Percentiles rank a stretch among this genome's conserved stretches.
Evolutionary conservation across 2,113 vertebrate genomes (phyloP).

Genomic region (Nibea coibor): DNA sequence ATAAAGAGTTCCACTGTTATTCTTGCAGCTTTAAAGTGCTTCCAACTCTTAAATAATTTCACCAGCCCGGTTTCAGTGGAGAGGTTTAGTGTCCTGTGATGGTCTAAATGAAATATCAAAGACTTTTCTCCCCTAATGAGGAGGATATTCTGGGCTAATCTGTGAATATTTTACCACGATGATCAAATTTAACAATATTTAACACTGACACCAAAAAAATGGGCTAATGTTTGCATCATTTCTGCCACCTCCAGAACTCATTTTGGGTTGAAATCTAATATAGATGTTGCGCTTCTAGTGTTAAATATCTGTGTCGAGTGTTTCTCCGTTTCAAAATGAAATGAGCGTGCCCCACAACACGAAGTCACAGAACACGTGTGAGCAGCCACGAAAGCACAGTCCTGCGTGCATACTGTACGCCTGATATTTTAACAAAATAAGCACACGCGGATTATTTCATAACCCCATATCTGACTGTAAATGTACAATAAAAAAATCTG

Average conservation of each 20-base stretch:
- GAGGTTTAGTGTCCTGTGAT: slow-evolving; percentile 29
- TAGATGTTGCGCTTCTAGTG: not conserved
- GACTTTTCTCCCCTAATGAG: slow-evolving; percentile 37
- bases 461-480: not conserved
- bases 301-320: not conserved
- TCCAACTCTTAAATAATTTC: slow-evolving; percentile 55
- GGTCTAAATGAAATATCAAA: slow-evolving; percentile 58
- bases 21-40: slow-evolving; percentile 37
- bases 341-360: not conserved
- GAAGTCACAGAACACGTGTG: not conserved
- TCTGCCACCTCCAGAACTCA: not conserved
- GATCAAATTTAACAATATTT: slow-evolving; percentile 23
- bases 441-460: not conserved
- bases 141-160: slow-evolving; percentile 18
- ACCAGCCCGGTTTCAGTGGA: slow-evolving; percentile 11
- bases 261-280: not conserved
- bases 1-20: slow-evolving; percentile 16
- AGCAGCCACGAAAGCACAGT: not conserved
- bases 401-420: not conserved
- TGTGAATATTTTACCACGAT: slow-evolving; percentile 8
- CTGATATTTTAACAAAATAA: not conserved
- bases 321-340: not conserved
- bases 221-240: not conserved
- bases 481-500: not conserved
- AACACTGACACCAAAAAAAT: not conserved